Base-by-base conservation (phyloP, 1,140 invertebrate genomes). In the Leptopilina clavipes region DNA sequence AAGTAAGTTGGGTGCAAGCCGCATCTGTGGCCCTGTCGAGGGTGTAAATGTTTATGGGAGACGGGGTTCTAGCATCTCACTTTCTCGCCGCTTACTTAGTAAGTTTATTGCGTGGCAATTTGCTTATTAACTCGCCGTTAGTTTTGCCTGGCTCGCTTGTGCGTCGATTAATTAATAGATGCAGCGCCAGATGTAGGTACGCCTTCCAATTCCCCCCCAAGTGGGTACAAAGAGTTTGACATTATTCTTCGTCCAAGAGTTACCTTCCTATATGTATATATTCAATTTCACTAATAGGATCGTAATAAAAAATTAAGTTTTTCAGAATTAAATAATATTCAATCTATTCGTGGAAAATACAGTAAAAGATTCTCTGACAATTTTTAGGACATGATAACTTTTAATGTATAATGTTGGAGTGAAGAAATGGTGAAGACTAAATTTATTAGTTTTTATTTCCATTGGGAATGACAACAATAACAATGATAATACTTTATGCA, bases 81-180 rank as follows among this genome's bases (percentile, higher is more conserved):
- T 59, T 59, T 59, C 22, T 31, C 12, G 22, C 12, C 25, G 59
- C 54, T 59, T 59, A 81, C 81, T 81, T 82, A 77, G 82, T 81
- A 86, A 89, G 87, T 90, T 90, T 89, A 90, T 90, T 88, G 86
- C 88, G 82, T 85, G 81, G 86, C 89, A 89, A 90, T 90, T 89
- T 90, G 88, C 88, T 90, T 90, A 90, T 90, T 89, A 89, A 90
- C 87, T 89, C 83, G 87, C 87, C 89, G 86, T 90, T 90, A 89
- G 89, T 90, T 87, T 90, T 87, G 87, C 86, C 82, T 86, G 86
- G 86, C 88, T 90, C 87, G 87, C 86, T 82, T 86, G 86, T 86
- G 82, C 83, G 82, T 76, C 88, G 83, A 89, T 90, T 90, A 90
- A 90, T 90, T 90, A 90, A 89, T 90, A 80, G 87, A 87, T 83